phyloP scores from a whole-genome alignment of 2,113 vertebrate species.

The Mirounga angustirostris region DNA sequence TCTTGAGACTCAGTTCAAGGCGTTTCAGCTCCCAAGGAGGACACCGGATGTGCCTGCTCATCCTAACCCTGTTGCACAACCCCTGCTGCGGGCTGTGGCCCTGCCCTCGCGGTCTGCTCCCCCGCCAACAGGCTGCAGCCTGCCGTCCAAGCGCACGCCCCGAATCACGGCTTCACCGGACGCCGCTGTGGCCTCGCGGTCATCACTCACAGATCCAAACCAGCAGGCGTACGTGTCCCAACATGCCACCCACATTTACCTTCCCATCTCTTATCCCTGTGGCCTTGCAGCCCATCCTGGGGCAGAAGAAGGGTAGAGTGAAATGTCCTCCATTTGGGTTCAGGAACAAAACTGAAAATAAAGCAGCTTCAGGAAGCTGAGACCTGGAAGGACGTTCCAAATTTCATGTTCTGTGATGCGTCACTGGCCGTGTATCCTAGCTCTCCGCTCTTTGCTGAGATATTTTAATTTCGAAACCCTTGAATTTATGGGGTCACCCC shows the following conservation, averaged over 20 bases:
- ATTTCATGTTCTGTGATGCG: rapidly evolving
- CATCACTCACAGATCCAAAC: rapidly evolving
- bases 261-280: rapidly evolving
- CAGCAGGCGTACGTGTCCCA: rapidly evolving
- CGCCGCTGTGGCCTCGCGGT: rapidly evolving
- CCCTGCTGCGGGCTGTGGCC: too few relatives aligned
- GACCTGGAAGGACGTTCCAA: rapidly evolving
- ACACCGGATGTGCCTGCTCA: rapidly evolving
- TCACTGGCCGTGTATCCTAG: rapidly evolving
- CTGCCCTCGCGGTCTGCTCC: rapidly evolving
- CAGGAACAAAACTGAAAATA: neutral
- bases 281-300: too few relatives aligned
- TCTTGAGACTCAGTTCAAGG: neutral
- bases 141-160: rapidly evolving
- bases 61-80: rapidly evolving
- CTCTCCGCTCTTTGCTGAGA: too few relatives aligned
- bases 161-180: neutral
- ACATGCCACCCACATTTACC: rapidly evolving
- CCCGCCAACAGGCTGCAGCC: neutral
- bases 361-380: neutral
- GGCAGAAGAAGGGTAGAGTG: rapidly evolving
- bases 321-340: neutral
- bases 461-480: neutral
- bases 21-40: rapidly evolving
- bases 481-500: neutral